Evolutionary conservation across 2,797 vertebrate species (phyloP).

Genomic region (Crenuchus spilurus): DNA sequence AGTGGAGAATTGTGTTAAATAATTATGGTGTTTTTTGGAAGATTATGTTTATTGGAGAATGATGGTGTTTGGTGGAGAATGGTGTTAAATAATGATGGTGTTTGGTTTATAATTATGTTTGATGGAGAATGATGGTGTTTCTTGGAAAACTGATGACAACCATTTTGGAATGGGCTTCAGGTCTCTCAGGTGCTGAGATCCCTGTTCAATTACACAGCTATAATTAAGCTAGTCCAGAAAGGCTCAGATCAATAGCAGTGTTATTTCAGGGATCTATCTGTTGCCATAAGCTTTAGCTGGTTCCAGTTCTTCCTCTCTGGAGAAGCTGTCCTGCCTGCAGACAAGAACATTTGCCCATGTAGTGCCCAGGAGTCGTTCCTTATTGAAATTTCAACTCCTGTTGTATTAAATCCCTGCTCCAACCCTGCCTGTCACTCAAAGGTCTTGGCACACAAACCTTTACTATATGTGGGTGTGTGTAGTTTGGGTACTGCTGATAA

Average conservation of each 20-base stretch:
- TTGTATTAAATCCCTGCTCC: slow-evolving; percentile 2
- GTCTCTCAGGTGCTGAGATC: slow-evolving; percentile 4
- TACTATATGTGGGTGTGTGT: neutral
- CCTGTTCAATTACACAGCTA: slow-evolving; percentile 22
- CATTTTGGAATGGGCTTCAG: neutral
- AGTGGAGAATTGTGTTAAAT: no score
- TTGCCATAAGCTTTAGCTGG: slow-evolving; percentile 21
- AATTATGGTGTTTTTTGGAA: no score
- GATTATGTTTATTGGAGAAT: neutral
- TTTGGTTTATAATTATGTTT: no score
- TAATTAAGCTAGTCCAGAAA: slow-evolving; percentile 15
- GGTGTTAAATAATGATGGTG: no score
- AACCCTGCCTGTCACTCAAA: slow-evolving; percentile 15
- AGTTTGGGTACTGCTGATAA: neutral
- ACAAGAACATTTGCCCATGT: neutral
- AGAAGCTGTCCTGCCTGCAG: neutral
- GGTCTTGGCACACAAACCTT: neutral
- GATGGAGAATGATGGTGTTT: no score
- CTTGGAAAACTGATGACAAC: neutral
- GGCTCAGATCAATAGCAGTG: slow-evolving; percentile 42
- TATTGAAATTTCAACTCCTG: slow-evolving; percentile 8
- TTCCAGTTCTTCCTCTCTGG: slow-evolving; percentile 11
- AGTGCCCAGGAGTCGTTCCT: neutral
- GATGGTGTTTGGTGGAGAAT: neutral
- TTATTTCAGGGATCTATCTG: slow-evolving; percentile 20